A percentile compares a stretch with the other conserved stretches of the same genome.
phyloP scores from a whole-genome alignment of 2,113 vertebrate species.

The Pandion haliaetus region DNA sequence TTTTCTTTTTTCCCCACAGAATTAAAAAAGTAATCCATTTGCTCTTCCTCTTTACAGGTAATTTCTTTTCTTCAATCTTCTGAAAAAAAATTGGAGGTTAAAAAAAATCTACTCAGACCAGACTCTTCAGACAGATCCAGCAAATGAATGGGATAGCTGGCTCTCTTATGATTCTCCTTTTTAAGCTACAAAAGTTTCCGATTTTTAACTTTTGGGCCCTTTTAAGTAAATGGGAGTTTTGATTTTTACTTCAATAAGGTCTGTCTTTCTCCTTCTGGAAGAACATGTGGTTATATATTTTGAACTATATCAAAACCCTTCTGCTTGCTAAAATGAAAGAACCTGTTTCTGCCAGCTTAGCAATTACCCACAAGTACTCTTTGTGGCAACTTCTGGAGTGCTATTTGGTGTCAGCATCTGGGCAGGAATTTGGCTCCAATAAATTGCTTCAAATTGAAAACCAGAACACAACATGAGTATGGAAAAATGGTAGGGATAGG shows the following conservation, averaged over 20 bases:
- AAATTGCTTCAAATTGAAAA: not conserved
- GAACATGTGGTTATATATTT: not conserved
- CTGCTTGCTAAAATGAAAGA: constrained; percentile 13
- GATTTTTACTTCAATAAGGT: not conserved
- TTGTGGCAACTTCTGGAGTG: not conserved
- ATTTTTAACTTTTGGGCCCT: not conserved
- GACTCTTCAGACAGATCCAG: not conserved
- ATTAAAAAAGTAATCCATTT: not conserved
- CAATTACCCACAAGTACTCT: not conserved
- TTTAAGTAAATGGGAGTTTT: constrained; percentile 33
- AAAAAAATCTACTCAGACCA: not conserved
- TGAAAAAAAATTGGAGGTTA: not conserved
- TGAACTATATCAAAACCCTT: not conserved
- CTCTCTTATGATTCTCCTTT: not conserved
- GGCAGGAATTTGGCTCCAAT: not conserved
- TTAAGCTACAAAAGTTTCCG: not conserved
- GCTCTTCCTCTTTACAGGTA: not conserved
- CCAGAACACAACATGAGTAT: not conserved
- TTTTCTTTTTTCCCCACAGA: not conserved
- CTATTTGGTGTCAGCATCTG: not conserved
- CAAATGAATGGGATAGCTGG: not conserved
- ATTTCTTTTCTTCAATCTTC: not conserved
- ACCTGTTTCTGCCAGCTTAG: not conserved
- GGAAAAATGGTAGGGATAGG: not conserved
- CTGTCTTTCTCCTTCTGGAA: not conserved